Conservation (phyloP, 2,797 vertebrate species). For the Cynodonichthys magdalenae region DNA sequence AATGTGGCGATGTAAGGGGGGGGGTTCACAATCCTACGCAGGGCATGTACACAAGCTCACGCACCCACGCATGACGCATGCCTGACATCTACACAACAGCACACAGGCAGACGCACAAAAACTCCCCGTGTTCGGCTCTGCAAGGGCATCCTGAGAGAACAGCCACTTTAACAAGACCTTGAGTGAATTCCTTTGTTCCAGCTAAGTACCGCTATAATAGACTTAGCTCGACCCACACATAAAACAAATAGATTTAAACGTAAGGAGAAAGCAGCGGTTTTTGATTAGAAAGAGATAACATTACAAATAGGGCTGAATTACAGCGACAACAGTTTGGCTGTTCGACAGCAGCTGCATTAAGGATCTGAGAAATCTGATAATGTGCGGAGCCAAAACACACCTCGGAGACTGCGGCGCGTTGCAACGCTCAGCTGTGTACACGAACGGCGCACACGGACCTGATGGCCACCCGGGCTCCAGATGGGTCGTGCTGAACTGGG, state of each 20-base stretch:
- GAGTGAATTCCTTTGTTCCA: slow-evolving; percentile 65
- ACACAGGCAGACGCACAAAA: slow-evolving; percentile 18
- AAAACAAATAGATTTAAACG: slow-evolving; percentile 51
- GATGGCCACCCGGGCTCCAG: slow-evolving; percentile 68
- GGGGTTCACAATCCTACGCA: slow-evolving; percentile 62
- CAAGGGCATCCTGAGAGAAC: slow-evolving; percentile 47
- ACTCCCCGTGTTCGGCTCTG: slow-evolving; percentile 32
- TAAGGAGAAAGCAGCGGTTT: slow-evolving; percentile 54
- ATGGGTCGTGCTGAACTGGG: slow-evolving; percentile 60
- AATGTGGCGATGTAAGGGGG: slow-evolving; percentile 42
- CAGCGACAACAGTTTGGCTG: slow-evolving; percentile 26
- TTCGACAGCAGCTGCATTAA: slow-evolving; percentile 32
- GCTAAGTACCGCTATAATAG: slow-evolving; percentile 54
- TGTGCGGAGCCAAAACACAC: slow-evolving; percentile 45
- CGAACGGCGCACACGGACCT: slow-evolving; percentile 26
- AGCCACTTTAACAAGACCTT: slow-evolving; percentile 67
- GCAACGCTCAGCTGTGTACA: slow-evolving; percentile 65
- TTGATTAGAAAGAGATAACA: slow-evolving; percentile 55
- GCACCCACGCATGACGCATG: slow-evolving; percentile 70
- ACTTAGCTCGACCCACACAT: slow-evolving; percentile 41
- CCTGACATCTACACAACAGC: slow-evolving; percentile 53
- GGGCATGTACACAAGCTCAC: slow-evolving; percentile 55
- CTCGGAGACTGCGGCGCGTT: slow-evolving; percentile 35
- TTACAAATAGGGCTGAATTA: slow-evolving; percentile 45
- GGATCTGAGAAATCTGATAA: slow-evolving; percentile 50